phyloP scores from a whole-genome alignment of 1,140 invertebrate species.

The Drosophila sp. region DNA sequence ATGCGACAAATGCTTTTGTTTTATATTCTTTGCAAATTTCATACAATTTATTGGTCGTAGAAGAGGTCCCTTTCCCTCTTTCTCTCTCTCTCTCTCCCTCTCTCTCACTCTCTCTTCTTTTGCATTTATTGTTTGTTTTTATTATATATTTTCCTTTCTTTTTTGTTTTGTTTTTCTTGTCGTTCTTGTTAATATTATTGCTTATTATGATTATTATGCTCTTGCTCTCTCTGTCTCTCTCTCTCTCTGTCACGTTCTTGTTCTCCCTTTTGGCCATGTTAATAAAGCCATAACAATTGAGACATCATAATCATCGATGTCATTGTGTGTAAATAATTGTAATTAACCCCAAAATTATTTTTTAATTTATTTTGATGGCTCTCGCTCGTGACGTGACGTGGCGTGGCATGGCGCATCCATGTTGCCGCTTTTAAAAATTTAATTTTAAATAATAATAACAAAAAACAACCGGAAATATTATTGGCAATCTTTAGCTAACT shows the following conservation, averaged over 20 bases:
- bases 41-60: no score
- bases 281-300: constrained; percentile 66
- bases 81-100: no score
- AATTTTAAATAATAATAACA: constrained; percentile 11
- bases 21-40: no score
- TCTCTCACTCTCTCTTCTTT: not conserved
- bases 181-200: constrained; percentile 46
- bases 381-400: not conserved
- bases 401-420: not conserved
- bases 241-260: constrained; percentile 4
- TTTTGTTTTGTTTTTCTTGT: not conserved
- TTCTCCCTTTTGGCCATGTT: constrained; percentile 25
- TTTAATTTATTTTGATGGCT: constrained; percentile 44
- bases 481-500: not conserved
- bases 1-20: no score
- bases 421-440: constrained; percentile 30
- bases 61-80: no score
- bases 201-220: constrained; percentile 45
- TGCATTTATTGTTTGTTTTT: constrained; percentile 32
- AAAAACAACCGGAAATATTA: not conserved
- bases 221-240: constrained; percentile 1
- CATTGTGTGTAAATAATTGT: constrained; percentile 64
- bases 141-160: not conserved
- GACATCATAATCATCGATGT: constrained; percentile 63
- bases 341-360: constrained; percentile 61